phyloP scores from a whole-genome alignment of 2,797 vertebrate genomes.

The Synaphobranchus kaupii region DNA sequence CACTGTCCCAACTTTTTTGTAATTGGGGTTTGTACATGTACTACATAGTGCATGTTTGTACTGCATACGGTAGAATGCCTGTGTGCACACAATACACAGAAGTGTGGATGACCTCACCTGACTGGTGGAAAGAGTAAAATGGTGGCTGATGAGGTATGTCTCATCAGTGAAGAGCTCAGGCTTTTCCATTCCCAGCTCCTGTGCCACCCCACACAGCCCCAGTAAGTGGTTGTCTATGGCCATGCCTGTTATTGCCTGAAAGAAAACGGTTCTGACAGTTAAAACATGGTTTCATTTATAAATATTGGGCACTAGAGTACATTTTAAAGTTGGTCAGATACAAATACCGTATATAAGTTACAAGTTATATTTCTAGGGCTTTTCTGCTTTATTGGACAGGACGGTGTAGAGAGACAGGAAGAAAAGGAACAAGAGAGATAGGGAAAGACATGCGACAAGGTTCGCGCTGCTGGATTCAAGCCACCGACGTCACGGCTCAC shows the following conservation, averaged over 20 bases:
- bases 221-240: constrained; percentile 96
- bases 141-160: constrained; percentile 85
- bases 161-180: constrained; percentile 91
- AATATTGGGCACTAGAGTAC: neutral
- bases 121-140: constrained; percentile 93
- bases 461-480: too few species aligned
- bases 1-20: neutral
- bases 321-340: neutral
- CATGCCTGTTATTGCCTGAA: constrained; percentile 89
- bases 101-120: constrained; percentile 75
- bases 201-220: constrained; percentile 83
- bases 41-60: neutral
- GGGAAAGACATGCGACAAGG: too few species aligned
- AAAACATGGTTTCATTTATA: neutral
- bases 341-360: neutral
- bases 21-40: too few species aligned
- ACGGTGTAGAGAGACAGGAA: too few species aligned
- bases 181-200: constrained; percentile 79
- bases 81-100: neutral
- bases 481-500: too few species aligned
- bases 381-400: too few species aligned
- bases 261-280: neutral
- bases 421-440: too few species aligned
- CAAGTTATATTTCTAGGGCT: too few species aligned
- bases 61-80: neutral